Conservation (phyloP, 2,888 invertebrate genomes). For the Dryobotodes eremita region DNA sequence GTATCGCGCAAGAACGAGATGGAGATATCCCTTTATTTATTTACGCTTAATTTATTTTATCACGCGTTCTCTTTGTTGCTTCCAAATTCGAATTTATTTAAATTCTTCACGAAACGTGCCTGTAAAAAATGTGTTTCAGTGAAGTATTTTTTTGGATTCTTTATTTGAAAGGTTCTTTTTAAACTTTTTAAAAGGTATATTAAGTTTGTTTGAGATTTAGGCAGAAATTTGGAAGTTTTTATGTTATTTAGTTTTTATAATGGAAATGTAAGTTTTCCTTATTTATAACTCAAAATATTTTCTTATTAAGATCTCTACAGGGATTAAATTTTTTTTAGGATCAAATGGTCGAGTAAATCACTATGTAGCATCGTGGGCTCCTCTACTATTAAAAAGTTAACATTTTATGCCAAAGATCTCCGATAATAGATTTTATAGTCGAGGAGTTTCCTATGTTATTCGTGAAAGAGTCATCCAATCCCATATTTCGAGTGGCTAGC, state of each 20-base stretch:
- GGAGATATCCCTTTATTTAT: constrained; percentile 54
- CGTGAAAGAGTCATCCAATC: constrained; percentile 49
- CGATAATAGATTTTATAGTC: constrained; percentile 32
- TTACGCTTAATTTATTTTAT: constrained; percentile 40
- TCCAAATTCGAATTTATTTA: constrained; percentile 35
- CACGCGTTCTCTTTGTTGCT: constrained; percentile 28
- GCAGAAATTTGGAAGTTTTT: constrained; percentile 15
- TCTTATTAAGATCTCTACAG: background rate
- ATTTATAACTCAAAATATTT: background rate
- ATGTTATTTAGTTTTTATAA: constrained; percentile 13
- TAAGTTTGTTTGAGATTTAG: constrained; percentile 4
- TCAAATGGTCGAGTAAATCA: no score
- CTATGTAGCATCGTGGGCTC: no score
- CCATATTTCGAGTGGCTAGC: constrained; percentile 56
- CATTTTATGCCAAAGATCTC: constrained; percentile 5
- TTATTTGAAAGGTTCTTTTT: constrained; percentile 11
- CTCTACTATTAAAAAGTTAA: background rate
- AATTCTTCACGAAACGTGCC: constrained; percentile 23
- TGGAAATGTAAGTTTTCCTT: background rate
- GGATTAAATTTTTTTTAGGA: background rate
- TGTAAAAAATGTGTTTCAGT: constrained; percentile 3
- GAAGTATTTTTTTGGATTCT: background rate
- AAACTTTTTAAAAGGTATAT: constrained; percentile 11
- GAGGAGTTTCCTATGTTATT: constrained; percentile 41
- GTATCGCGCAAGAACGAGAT: constrained; percentile 60